Evolutionary conservation across 1,140 invertebrate species (phyloP).

Genomic region (Stenopsyche tienmushanensis): DNA sequence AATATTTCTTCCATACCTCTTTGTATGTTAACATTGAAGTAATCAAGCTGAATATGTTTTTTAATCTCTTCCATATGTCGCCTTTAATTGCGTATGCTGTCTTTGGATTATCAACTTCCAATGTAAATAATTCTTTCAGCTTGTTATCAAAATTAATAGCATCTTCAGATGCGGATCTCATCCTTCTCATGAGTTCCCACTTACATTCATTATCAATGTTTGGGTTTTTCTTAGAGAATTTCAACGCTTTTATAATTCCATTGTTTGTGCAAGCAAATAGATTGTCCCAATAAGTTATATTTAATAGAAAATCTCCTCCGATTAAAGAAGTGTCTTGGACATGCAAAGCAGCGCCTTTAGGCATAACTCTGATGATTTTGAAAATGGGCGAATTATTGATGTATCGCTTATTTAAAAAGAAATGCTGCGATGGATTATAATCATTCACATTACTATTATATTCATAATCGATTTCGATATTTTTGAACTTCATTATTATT

Average conservation of each 20-base stretch:
- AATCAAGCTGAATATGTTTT: conserved; percentile 62
- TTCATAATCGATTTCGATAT: conserved; percentile 59
- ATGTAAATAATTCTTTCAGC: conserved; percentile 61
- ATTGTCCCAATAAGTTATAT: conserved; percentile 67
- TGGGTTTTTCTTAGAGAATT: conserved; percentile 46
- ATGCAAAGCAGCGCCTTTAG: conserved; percentile 73
- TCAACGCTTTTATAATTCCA: conserved; percentile 43
- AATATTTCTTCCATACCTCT: conserved; percentile 71
- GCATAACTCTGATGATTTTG: conserved; percentile 67
- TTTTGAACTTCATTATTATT: conserved; percentile 66
- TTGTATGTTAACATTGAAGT: conserved; percentile 65
- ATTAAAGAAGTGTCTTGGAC: conserved; percentile 68
- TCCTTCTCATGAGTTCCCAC: conserved; percentile 59
- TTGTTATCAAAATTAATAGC: conserved; percentile 58
- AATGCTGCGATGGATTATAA: conserved; percentile 67
- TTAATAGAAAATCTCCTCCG: conserved; percentile 66
- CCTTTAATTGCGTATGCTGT: conserved; percentile 63
- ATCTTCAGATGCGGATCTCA: conserved; percentile 53
- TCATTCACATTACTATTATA: conserved; percentile 59
- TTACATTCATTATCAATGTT: conserved; percentile 46
- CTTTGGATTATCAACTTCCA: conserved; percentile 62
- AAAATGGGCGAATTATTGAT: conserved; percentile 70
- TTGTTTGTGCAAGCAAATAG: conserved; percentile 65
- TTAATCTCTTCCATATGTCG: conserved; percentile 69
- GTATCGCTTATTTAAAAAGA: conserved; percentile 61